Evolutionary conservation across 2,888 invertebrate species (phyloP).

Genomic region (Aleiodes alternator): DNA sequence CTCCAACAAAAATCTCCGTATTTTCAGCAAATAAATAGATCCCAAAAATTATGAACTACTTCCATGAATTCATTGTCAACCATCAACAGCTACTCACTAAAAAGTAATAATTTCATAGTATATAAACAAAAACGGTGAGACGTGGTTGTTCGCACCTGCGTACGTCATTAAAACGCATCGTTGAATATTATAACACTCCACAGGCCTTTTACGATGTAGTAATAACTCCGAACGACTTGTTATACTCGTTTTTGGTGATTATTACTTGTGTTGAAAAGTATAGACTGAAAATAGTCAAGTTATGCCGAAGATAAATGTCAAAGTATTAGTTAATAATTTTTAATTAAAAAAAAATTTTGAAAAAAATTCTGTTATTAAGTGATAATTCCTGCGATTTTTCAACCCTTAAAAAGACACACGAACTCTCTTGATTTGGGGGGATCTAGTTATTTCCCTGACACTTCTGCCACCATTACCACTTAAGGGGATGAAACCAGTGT

Average conservation of each 20-base stretch:
- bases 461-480: constrained; percentile 23
- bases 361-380: background rate
- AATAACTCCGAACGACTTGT: constrained; percentile 57
- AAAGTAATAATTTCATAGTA: constrained; percentile 54
- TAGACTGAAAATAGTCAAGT: constrained; percentile 29
- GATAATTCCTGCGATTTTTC: background rate
- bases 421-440: background rate
- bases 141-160: constrained; percentile 59
- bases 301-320: constrained; percentile 8
- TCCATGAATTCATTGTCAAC: constrained; percentile 55
- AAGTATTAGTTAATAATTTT: background rate
- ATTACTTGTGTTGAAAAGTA: constrained; percentile 45
- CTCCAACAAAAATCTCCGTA: too few relatives aligned
- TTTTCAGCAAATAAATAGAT: too few relatives aligned
- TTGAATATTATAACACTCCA: constrained; percentile 63
- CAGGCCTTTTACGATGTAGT: constrained; percentile 62
- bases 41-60: too few relatives aligned
- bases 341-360: background rate
- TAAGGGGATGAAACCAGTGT: constrained; percentile 28
- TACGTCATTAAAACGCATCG: constrained; percentile 64
- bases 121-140: constrained; percentile 55
- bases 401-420: background rate
- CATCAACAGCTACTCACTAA: constrained; percentile 64
- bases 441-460: constrained; percentile 27
- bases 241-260: constrained; percentile 41